Evolutionary conservation across 1,140 invertebrate genomes (phyloP), one percentile per base, ranked within the genome.

Genomic region (Cyclina sinensis): DNA sequence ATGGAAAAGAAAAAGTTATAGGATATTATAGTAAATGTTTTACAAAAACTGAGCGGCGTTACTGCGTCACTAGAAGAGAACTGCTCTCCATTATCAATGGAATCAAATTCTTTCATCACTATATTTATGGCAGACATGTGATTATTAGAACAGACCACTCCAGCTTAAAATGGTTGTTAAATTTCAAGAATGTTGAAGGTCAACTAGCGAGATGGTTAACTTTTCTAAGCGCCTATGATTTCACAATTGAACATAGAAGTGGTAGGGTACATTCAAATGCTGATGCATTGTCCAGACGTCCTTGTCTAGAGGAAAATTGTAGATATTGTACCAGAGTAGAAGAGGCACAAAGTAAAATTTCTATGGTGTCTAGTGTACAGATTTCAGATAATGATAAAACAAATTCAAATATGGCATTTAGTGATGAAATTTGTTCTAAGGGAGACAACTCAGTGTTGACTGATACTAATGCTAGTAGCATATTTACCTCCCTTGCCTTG

Each of bases 61-160:
- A 79, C 30, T n/a, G n/a, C n/a, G n/a, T n/a, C n/a, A n/a, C n/a
- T n/a, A n/a, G n/a, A n/a, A n/a, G n/a, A n/a, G n/a, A n/a, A n/a
- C n/a, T n/a, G n/a, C n/a, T n/a, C n/a, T n/a, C n/a, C n/a, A n/a
- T n/a, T n/a, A n/a, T n/a, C n/a, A n/a, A n/a, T n/a, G n/a, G n/a
- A n/a, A n/a, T n/a, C n/a, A n/a, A n/a, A n/a, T n/a, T n/a, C n/a
- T n/a, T n/a, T n/a, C n/a, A n/a, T n/a, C n/a, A n/a, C n/a, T n/a
- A n/a, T n/a, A n/a, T n/a, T 0, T 62, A 62, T 43, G 90, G 91
- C 24, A 59, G 79, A 76, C 37, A 62, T 32, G 90, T 94, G 32
- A 68, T 81, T 11, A 14, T 94, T 4, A 35, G 87, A 16, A 93
- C 90, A 21, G 93, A 94, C 76, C 90, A 93, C 83, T 48, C 78